Evolutionary conservation across 2,113 vertebrate species (phyloP).

Genomic region (Uria aalge): DNA sequence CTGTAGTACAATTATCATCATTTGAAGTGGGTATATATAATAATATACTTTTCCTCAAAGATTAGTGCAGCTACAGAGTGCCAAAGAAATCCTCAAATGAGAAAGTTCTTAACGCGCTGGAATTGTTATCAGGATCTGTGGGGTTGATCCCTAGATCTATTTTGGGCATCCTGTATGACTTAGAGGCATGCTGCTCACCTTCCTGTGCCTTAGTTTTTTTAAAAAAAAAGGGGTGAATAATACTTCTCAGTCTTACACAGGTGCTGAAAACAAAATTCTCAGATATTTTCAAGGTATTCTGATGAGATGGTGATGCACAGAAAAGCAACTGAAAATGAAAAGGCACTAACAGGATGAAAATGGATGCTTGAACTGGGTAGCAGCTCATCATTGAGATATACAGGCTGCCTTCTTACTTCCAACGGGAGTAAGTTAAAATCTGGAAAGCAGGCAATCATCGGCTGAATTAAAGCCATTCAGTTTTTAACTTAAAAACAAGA

Average conservation of each 20-base stretch:
- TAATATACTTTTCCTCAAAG: background rate
- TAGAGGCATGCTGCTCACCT: background rate
- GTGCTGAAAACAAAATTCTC: background rate
- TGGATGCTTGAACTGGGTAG: background rate
- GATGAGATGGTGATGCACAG: background rate
- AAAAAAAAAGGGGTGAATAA: background rate
- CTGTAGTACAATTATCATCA: background rate
- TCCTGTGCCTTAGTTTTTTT: background rate
- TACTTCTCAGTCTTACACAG: background rate
- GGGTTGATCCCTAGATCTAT: background rate
- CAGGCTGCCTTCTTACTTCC: background rate
- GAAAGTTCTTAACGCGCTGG: background rate
- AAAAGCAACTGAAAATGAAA: background rate
- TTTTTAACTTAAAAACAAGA: background rate
- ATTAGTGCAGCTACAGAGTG: background rate
- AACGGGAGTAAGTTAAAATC: background rate
- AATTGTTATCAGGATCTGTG: background rate
- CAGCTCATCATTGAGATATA: background rate
- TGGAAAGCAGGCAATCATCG: background rate
- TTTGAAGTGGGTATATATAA: background rate
- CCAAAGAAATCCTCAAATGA: background rate
- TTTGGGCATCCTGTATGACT: background rate
- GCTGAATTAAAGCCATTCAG: background rate
- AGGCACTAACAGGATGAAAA: background rate
- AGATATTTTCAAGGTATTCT: background rate